Conservation (phyloP, 2,888 invertebrate species). For the Melinaea marsaeus region DNA sequence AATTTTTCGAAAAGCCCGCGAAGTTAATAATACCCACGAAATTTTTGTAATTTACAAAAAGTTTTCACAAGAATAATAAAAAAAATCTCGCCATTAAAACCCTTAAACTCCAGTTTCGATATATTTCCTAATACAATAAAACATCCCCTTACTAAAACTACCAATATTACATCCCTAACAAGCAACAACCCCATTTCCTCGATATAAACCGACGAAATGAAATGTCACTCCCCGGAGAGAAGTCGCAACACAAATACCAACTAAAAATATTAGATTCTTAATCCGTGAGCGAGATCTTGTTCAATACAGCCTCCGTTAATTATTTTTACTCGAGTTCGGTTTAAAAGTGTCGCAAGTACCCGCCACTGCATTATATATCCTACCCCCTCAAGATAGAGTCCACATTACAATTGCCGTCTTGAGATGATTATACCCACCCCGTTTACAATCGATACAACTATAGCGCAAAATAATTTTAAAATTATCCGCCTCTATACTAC, state of each 20-base stretch:
- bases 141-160: too few relatives aligned
- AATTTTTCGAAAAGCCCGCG: too few relatives aligned
- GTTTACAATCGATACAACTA: conserved; percentile 3
- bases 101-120: too few relatives aligned
- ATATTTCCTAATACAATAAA: too few relatives aligned
- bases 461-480: conserved; percentile 13
- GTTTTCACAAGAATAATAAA: too few relatives aligned
- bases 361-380: conserved; percentile 31
- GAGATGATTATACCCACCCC: conserved; percentile 20
- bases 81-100: too few relatives aligned
- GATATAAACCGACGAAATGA: conserved; percentile 2
- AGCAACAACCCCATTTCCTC: too few relatives aligned
- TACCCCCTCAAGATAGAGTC: conserved; percentile 34
- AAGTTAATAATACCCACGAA: too few relatives aligned
- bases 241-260: too few relatives aligned
- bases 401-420: conserved; percentile 27
- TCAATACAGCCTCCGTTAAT: conserved; percentile 45
- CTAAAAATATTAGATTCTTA: conserved; percentile 6
- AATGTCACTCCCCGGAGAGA: conserved; percentile 3
- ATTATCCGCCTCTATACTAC: conserved; percentile 26
- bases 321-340: conserved; percentile 34
- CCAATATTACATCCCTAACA: too few relatives aligned
- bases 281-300: conserved; percentile 29
- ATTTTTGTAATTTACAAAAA: too few relatives aligned
- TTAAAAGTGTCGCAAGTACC: conserved; percentile 18